A percentile compares a stretch with the other conserved stretches of the same genome.
These are phyloP conservation scores for Lerista edwardsae DNA, from an alignment of 2,797 vertebrate species.

Conservation along the genomic window DNA sequence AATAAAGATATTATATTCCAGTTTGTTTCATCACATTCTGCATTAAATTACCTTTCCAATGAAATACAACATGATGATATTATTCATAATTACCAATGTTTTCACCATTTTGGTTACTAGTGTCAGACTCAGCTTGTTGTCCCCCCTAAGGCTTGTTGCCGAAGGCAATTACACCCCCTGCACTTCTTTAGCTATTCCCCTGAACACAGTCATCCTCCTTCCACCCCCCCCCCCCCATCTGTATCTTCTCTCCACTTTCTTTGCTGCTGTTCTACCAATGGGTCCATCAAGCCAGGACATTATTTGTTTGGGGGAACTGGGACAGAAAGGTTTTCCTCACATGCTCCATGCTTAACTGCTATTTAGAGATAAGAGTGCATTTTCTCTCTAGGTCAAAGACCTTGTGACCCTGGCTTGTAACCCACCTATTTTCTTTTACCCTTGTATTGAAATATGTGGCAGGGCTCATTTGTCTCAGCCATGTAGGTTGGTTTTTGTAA, in stretches of 20 bases:
- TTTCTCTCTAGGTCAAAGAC: conserved; percentile 13
- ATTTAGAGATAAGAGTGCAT: not conserved
- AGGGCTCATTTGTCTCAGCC: conserved; percentile 25
- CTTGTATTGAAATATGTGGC: conserved; percentile 17
- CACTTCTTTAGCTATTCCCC: too few relatives aligned
- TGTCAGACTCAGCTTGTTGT: too few relatives aligned
- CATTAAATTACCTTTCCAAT: too few relatives aligned
- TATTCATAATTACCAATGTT: too few relatives aligned
- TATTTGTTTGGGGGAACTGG: not conserved
- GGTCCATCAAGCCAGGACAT: not conserved
- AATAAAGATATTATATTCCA: too few relatives aligned
- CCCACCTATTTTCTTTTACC: not conserved
- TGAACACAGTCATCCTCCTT: too few relatives aligned
- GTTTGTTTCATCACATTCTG: too few relatives aligned
- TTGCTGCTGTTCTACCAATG: not conserved
- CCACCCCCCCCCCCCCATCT: too few relatives aligned
- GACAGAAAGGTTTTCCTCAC: not conserved
- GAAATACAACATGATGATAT: too few relatives aligned
- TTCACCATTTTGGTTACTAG: too few relatives aligned
- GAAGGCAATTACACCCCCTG: too few relatives aligned
- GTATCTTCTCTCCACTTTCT: not conserved
- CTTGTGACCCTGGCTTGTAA: not conserved
- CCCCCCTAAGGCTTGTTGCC: too few relatives aligned
- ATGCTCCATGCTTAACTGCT: not conserved
- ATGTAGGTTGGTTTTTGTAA: conserved; percentile 27